Conservation (phyloP, 1,140 invertebrate genomes). For the Procambarus clarkii region DNA sequence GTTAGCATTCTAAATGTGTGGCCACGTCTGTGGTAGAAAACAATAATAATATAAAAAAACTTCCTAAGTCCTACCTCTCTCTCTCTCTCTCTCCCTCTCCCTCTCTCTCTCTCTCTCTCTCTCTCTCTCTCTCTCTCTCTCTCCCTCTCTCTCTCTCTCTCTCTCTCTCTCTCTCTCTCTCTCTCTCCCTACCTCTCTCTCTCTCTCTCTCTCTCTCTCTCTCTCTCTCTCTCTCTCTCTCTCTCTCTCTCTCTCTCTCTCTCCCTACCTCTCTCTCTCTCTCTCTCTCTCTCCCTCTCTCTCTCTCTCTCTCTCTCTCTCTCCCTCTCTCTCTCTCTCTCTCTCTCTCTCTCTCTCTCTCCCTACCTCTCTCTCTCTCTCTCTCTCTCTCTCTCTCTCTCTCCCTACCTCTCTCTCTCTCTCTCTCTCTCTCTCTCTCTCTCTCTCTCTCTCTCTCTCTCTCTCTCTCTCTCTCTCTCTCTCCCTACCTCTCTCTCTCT, state of each 20-base stretch:
- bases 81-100: background rate
- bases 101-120: background rate
- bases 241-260: too few species aligned
- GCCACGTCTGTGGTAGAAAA: too few species aligned
- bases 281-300: background rate
- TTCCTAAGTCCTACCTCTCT: too few species aligned
- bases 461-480: too few species aligned
- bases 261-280: background rate
- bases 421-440: background rate
- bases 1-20: too few species aligned
- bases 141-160: too few species aligned
- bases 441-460: too few species aligned
- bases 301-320: background rate
- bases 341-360: too few species aligned
- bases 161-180: too few species aligned
- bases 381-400: background rate
- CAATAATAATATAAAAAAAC: too few species aligned
- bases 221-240: background rate
- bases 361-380: background rate
- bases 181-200: too few species aligned
- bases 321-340: background rate
- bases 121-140: too few species aligned
- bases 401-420: background rate
- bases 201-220: background rate
- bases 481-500: background rate